A percentile compares a stretch with the other conserved stretches of the same genome.
These are phyloP conservation scores for Zaprionus taronus DNA, from an alignment of 1,140 invertebrate species.

Conservation along the genomic window DNA sequence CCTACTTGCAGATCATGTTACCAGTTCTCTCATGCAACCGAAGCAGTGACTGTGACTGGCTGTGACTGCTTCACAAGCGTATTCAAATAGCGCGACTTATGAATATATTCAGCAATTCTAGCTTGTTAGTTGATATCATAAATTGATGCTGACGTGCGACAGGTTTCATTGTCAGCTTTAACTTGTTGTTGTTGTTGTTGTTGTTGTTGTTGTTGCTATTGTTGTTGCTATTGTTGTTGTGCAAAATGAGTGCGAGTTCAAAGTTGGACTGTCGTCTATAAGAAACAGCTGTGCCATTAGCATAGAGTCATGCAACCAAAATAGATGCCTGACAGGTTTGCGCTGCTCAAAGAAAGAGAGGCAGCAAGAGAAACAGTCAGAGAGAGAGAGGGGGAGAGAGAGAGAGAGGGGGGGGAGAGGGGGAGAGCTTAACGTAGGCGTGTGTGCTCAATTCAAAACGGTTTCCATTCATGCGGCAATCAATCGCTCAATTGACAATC, in stretches of 20 bases:
- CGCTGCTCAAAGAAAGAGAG: not conserved
- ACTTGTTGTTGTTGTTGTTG: not conserved
- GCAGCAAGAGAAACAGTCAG: not conserved
- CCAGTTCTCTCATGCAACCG: not conserved
- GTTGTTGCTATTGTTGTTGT: not conserved
- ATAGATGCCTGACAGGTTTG: conserved; percentile 48
- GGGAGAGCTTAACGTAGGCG: conserved; percentile 8
- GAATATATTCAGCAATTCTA: not conserved
- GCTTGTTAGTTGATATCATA: conserved; percentile 63
- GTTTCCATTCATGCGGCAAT: conserved; percentile 23
- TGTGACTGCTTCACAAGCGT: not conserved
- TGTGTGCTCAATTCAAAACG: conserved; percentile 40
- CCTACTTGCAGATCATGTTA: not conserved
- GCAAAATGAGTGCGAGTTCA: conserved; percentile 40
- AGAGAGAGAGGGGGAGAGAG: not conserved
- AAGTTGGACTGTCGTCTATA: conserved; percentile 33
- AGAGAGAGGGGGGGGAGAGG: not conserved
- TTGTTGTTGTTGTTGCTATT: conserved; percentile 2
- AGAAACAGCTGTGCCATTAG: conserved; percentile 18
- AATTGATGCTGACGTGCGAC: conserved; percentile 69
- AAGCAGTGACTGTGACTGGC: not conserved
- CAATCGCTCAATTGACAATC: conserved; percentile 16
- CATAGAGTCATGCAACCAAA: conserved; percentile 52
- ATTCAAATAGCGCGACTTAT: conserved; percentile 2
- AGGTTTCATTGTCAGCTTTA: conserved; percentile 35